Evolutionary conservation across 2,113 vertebrate species (phyloP).

Genomic region (Oryzias celebensis): DNA sequence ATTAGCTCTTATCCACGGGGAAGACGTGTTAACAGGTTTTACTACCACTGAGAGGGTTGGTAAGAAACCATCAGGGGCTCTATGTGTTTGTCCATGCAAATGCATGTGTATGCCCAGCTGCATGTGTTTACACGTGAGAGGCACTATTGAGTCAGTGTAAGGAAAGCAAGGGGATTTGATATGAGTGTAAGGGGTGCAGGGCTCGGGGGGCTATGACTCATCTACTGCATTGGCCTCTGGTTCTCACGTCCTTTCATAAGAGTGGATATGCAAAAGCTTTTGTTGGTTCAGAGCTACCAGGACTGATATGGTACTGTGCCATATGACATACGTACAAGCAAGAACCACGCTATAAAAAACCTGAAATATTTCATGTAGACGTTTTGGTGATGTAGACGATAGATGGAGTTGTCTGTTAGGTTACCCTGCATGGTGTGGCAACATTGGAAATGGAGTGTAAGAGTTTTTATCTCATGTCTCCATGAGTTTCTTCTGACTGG

Average conservation of each 20-base stretch:
- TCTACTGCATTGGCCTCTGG: constrained; percentile 68
- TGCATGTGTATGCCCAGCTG: constrained; percentile 2
- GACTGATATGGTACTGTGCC: constrained; percentile 15
- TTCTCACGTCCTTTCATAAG: constrained; percentile 56
- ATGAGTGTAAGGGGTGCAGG: constrained; percentile 42
- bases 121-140: constrained; percentile 37
- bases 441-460: too few species aligned
- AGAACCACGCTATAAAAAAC: neutral
- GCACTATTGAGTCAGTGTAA: constrained; percentile 61
- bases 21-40: constrained; percentile 59
- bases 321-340: constrained; percentile 33
- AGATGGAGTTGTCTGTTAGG: too few species aligned
- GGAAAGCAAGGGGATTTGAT: constrained; percentile 52
- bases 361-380: too few species aligned
- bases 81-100: constrained; percentile 13
- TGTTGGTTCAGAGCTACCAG: constrained; percentile 58
- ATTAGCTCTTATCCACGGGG: constrained; percentile 48
- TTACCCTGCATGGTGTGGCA: too few species aligned
- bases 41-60: constrained; percentile 46
- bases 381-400: too few species aligned
- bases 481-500: too few species aligned
- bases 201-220: constrained; percentile 66
- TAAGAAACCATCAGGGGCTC: constrained; percentile 43
- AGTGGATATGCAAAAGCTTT: constrained; percentile 57
- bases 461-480: too few species aligned